Conservation (phyloP, 2,888 invertebrate genomes). For the Melanostoma mellinum region DNA sequence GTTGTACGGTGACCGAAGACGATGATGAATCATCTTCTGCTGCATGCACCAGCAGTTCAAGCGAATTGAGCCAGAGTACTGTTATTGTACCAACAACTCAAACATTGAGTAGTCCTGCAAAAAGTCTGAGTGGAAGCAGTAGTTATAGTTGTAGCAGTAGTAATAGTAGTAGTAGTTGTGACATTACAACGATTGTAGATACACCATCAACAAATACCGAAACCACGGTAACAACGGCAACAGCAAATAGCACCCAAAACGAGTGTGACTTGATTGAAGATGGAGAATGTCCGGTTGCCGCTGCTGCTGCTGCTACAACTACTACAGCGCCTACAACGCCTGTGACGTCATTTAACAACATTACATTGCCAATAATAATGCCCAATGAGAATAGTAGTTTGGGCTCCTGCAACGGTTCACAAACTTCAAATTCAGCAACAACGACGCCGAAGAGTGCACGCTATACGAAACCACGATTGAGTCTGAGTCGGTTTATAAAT, state of each 20-base stretch:
- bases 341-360: constrained; percentile 62
- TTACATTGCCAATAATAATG: constrained; percentile 79
- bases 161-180: constrained; percentile 76
- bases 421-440: constrained; percentile 78
- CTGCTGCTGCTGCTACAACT: constrained; percentile 15
- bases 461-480: constrained; percentile 80
- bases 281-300: constrained; percentile 19
- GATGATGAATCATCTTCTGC: constrained; percentile 79
- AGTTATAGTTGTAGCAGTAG: constrained; percentile 60
- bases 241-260: constrained; percentile 45
- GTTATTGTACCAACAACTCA: constrained; percentile 74
- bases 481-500: constrained; percentile 81
- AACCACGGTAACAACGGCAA: constrained; percentile 48
- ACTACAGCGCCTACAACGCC: constrained; percentile 61
- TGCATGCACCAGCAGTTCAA: constrained; percentile 80
- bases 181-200: constrained; percentile 73
- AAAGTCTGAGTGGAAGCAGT: constrained; percentile 77
- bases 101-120: constrained; percentile 75
- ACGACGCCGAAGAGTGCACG: constrained; percentile 81
- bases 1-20: constrained; percentile 75
- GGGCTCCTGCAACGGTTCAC: constrained; percentile 71
- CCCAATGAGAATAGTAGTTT: constrained; percentile 76
- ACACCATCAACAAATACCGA: constrained; percentile 55
- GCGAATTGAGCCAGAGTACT: constrained; percentile 80
- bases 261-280: constrained; percentile 60